Evolutionary conservation across 2,797 vertebrate species (phyloP).

Genomic region (Menidia menidia): DNA sequence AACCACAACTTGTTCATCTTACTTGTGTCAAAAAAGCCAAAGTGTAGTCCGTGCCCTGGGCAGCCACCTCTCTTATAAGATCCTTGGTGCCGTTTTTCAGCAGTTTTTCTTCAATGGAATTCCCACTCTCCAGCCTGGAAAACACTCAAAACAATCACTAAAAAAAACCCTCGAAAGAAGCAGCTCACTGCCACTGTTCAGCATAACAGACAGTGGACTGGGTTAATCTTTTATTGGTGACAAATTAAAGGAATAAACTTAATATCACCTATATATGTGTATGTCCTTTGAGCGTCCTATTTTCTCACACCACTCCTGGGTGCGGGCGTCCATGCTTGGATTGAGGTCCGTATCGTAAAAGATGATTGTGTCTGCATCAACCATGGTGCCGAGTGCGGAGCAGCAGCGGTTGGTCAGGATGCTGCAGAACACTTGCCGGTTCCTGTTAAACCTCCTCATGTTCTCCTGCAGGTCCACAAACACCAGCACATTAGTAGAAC

Average conservation of each 20-base stretch:
- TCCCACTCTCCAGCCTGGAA: conserved; percentile 90
- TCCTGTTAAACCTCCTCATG: conserved; percentile 91
- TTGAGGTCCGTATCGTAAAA: conserved; percentile 96
- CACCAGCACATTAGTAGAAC: neutral
- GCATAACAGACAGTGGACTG: neutral
- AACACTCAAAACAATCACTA: neutral
- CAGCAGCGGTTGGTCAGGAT: conserved; percentile 94
- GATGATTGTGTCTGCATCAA: conserved; percentile 92
- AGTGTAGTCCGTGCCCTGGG: conserved; percentile 93
- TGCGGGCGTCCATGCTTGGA: conserved; percentile 92
- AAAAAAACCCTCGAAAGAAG: neutral
- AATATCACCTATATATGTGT: conserved; percentile 92
- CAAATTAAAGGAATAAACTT: neutral
- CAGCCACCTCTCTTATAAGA: conserved; percentile 94
- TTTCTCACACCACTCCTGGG: conserved; percentile 95
- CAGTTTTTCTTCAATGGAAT: conserved; percentile 95
- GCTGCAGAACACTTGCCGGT: conserved; percentile 90
- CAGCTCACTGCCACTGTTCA: neutral
- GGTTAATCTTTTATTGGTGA: neutral
- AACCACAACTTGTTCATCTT: conserved; percentile 30
- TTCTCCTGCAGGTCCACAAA: conserved; percentile 80
- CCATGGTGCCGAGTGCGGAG: conserved; percentile 88
- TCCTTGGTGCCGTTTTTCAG: conserved; percentile 95
- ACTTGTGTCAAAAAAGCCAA: conserved; percentile 95
- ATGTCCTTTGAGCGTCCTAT: conserved; percentile 95